Percentiles rank a stretch among this genome's conserved stretches.
Evolutionary conservation across 2,888 invertebrate species (phyloP).

Genomic region (Ligdia adustata): DNA sequence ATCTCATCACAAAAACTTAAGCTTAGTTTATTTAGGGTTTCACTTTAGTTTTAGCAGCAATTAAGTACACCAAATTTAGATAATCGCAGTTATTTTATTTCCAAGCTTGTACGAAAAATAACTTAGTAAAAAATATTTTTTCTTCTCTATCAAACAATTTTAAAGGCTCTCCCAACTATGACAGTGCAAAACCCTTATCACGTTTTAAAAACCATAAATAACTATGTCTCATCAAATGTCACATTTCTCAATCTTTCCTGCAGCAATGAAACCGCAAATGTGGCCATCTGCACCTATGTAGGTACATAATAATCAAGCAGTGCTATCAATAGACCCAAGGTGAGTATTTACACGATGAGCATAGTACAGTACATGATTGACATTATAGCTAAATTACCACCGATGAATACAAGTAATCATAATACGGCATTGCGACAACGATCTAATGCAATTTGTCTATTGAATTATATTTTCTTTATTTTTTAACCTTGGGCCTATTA

Average conservation of each 20-base stretch:
- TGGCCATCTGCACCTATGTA: constrained; percentile 8
- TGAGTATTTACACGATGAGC: constrained; percentile 43
- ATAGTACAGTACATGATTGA: constrained; percentile 41
- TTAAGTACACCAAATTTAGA: no score
- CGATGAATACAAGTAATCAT: constrained; percentile 26
- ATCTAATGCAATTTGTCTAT: constrained; percentile 60
- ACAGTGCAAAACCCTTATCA: no score
- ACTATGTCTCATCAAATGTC: constrained; percentile 1
- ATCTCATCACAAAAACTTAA: no score
- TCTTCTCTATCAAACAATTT: no score
- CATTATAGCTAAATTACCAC: constrained; percentile 32
- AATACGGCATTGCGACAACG: constrained; percentile 34
- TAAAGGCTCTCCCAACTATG: no score
- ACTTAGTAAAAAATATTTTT: no score
- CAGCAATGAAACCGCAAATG: not conserved
- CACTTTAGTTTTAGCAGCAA: no score
- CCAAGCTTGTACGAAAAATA: no score
- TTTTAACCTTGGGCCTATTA: constrained; percentile 72
- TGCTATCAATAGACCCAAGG: constrained; percentile 55
- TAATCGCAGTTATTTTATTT: no score
- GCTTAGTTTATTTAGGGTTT: no score
- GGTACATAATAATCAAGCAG: constrained; percentile 31
- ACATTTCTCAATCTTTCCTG: not conserved
- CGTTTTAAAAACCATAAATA: no score
- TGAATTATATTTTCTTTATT: constrained; percentile 54